Evolutionary conservation across 1,140 invertebrate species (phyloP), one percentile per base, ranked within the genome.

Genomic region (Drosophila neocordata): DNA sequence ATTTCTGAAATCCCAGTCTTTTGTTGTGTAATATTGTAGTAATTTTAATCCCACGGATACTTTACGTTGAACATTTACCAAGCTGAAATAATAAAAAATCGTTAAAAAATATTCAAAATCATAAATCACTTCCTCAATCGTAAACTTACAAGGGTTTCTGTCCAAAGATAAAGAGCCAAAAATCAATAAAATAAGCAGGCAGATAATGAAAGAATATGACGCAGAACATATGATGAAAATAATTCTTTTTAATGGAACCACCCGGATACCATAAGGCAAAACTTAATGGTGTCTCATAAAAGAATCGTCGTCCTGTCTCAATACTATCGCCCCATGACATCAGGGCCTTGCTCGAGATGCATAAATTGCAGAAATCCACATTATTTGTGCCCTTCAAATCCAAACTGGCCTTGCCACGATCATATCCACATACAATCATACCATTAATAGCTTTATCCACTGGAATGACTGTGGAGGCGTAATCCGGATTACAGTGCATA

Each of bases 11-110:
- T 93, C 92, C 97, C 97, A 98, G 77, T 96, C 93, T 82, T 96
- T 95, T 1, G 95, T 96, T 4, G 97, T 98, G 88, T 98, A 98
- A 91, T 96, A 98, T 77, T 97, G 95, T 0, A 98, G 90, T 0
- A 96, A 92, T 63, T 94, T 92, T 0, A 96, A 70, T 0, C 95
- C 95, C 37, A 92, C 92, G 6, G 93, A 93, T 5, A 96, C 93
- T 53, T 93, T 93, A 12, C 93, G 93, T 90, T 96, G 95, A 4
- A 94, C 92, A 70, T 93, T 93, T 0, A 96, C 93, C 92, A 96
- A 93, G 78, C 95, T 95, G 80, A 31, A 92, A 52, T 13, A 11
- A 12, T 2, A 15, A 18, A 5, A 4, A 22, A 2, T 2, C 0
- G 1, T 57, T 18, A 35, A 0, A 27, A 37, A 0, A 18, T 11